phyloP scores from a whole-genome alignment of 2,888 invertebrate genomes.

The Synanthedon tipuliformis region DNA sequence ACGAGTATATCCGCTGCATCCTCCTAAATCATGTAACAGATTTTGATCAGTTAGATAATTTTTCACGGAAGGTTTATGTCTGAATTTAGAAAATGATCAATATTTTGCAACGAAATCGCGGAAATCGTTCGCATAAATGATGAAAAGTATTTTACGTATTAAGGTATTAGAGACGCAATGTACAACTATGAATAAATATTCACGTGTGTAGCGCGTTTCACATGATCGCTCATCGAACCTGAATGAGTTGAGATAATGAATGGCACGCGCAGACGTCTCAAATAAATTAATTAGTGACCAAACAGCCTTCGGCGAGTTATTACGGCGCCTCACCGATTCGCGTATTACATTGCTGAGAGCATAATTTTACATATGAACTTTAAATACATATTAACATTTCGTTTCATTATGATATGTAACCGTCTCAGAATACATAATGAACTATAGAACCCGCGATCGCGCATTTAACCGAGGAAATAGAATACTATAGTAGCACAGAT shows the following conservation, averaged over 20 bases:
- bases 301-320: slow-evolving; percentile 5
- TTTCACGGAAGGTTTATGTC: too few relatives aligned
- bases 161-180: too few relatives aligned
- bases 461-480: neutral
- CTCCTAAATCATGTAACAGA: too few relatives aligned
- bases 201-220: neutral
- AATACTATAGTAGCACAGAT: too few relatives aligned
- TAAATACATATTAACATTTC: neutral
- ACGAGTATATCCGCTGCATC: too few relatives aligned
- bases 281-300: slow-evolving; percentile 3
- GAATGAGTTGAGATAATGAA: slow-evolving; percentile 2
- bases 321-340: neutral
- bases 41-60: too few relatives aligned
- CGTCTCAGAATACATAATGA: neutral
- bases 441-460: neutral
- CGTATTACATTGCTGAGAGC: slow-evolving; percentile 1
- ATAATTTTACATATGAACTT: slow-evolving; percentile 2
- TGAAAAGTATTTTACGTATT: too few relatives aligned
- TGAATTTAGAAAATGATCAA: too few relatives aligned
- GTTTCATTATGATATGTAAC: neutral
- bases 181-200: too few relatives aligned
- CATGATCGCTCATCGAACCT: neutral
- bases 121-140: too few relatives aligned
- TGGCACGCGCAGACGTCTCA: neutral
- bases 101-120: too few relatives aligned